Evolutionary conservation across 2,888 invertebrate species (phyloP), one percentile per base, ranked within the genome.

Genomic region (Brenthis ino): DNA sequence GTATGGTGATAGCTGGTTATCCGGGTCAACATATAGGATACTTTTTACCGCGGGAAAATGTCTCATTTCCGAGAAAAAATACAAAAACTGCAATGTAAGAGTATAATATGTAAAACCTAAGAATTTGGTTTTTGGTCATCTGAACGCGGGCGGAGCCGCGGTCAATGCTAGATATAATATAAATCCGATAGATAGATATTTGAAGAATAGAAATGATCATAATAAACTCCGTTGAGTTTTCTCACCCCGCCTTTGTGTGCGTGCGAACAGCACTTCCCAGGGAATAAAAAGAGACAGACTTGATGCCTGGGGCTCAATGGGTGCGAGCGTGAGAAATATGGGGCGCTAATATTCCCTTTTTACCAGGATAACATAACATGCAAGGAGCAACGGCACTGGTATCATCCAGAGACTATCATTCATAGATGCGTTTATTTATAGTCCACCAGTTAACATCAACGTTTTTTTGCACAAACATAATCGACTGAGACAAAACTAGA

Each of bases 311-410:
- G 85, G 85, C 83, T 79, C 80, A 81, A 77, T 81, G 84, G 85
- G 86, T 83, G 85, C 85, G 85, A 91, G 82, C 92, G 92, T 92
- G 91, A 91, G 91, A 92, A 92, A 88, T 87, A 89, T 85, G 88
- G 89, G 89, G 86, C 85, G 87, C 82, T 81, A 82, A 81, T 86
- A 84, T 86, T 87, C 88, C 88, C 84, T 79, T 74, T 76, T 74
- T 73, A 90, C 83, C 75, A 89, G 91, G 89, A 80, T 73, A 76
- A 74, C 89, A 91, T 76, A 80, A 83, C 79, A 72, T 74, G 51
- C 48, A 54, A 73, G 68, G 69, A 71, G 65, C 54, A 14, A 37
- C 43, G 47, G 24, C 54, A 57, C 50, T 50, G 28, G 48, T 60
- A 60, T 60, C 50, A 60, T 60, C 60, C 60, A 50, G 60, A 50